Percentiles rank a stretch among this genome's conserved stretches.
Conservation (phyloP, 2,797 vertebrate species). For the Margarornis squamiger region DNA sequence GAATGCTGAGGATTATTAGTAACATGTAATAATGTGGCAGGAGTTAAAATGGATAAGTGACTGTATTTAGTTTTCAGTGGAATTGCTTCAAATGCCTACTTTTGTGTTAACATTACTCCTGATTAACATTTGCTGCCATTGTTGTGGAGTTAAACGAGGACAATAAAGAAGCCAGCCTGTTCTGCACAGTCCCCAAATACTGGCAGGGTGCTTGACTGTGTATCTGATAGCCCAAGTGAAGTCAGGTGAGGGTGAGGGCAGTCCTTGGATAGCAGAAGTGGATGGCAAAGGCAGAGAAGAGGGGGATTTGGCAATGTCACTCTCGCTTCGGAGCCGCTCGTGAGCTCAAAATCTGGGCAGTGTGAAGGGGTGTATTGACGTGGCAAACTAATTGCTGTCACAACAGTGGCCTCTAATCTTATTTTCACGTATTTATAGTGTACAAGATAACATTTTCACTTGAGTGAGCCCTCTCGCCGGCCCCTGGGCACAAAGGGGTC, state of each 20-base stretch:
- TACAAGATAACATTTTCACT: slow-evolving; percentile 47
- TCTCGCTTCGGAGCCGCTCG: neutral
- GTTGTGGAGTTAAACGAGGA: accelerated
- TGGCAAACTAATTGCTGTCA: slow-evolving; percentile 29
- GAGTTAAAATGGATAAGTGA: neutral
- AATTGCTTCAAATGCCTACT: neutral
- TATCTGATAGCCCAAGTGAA: neutral
- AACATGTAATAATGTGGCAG: neutral
- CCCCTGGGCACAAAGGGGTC: neutral
- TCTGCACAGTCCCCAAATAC: neutral
- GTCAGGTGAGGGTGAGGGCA: neutral
- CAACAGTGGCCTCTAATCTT: slow-evolving; percentile 55
- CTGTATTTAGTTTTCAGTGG: neutral
- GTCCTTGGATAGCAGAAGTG: neutral
- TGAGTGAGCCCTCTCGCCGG: slow-evolving; percentile 17
- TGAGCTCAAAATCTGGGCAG: neutral
- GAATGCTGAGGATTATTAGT: neutral
- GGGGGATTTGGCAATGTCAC: neutral
- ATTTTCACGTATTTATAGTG: slow-evolving; percentile 64
- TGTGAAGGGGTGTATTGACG: neutral
- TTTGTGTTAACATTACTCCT: neutral
- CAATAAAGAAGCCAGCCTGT: neutral
- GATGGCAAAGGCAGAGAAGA: neutral
- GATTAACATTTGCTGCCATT: neutral
- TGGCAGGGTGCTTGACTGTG: neutral